Conservation (phyloP, 2,888 invertebrate species). For the Pharmacophagus antenor region DNA sequence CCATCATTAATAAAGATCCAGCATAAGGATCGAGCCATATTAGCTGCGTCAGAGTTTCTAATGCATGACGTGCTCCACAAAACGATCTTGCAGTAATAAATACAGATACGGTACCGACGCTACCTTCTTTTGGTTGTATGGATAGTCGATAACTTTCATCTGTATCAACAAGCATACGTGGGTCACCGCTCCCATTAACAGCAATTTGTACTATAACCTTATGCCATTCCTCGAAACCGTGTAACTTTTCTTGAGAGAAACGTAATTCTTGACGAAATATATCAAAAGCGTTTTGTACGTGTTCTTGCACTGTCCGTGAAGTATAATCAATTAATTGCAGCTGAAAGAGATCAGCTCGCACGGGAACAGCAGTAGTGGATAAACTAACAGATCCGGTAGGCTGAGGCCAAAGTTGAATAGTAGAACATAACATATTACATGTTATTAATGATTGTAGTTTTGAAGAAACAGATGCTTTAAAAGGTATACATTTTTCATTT, state of each 20-base stretch:
- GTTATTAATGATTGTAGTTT: conserved; percentile 82
- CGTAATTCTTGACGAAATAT: conserved; percentile 71
- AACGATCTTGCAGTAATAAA: conserved; percentile 83
- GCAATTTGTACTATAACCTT: conserved; percentile 66
- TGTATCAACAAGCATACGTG: conserved; percentile 82
- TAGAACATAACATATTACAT: conserved; percentile 87
- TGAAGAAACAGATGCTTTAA: conserved; percentile 45
- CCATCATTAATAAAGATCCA: conserved; percentile 81
- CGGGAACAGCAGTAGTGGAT: conserved; percentile 82
- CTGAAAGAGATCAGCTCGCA: conserved; percentile 76
- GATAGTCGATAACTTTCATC: conserved; percentile 87
- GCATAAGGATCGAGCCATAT: conserved; percentile 86
- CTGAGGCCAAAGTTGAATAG: conserved; percentile 87
- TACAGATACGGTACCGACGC: conserved; percentile 69
- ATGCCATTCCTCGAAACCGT: conserved; percentile 60
- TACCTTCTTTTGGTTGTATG: conserved; percentile 67
- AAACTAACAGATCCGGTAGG: conserved; percentile 85
- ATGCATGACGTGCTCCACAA: conserved; percentile 87
- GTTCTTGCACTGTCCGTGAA: conserved; percentile 48
- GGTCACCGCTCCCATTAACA: conserved; percentile 70
- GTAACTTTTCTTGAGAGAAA: conserved; percentile 54
- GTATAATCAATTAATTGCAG: conserved; percentile 59
- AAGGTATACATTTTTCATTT: conserved; percentile 83
- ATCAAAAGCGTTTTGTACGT: conserved; percentile 68
- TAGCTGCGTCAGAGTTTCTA: conserved; percentile 88